Evolutionary conservation across 35 echinoderm and acorn worm species (phyloP).

Genomic region (Diadema setosum): DNA sequence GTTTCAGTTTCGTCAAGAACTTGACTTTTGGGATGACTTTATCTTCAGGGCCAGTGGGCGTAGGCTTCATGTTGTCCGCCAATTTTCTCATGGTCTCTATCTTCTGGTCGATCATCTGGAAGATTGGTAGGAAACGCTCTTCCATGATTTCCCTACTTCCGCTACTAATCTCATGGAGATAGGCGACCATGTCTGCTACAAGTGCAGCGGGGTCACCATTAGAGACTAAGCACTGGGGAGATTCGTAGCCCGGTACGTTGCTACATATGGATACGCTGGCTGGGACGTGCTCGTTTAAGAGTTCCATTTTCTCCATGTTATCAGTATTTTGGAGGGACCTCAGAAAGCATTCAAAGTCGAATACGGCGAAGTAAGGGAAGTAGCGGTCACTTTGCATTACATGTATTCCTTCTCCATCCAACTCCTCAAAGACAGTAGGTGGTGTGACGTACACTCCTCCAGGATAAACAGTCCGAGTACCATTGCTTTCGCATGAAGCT

Average conservation of each 20-base stretch:
- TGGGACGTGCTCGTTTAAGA: background rate
- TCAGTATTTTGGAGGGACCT: background rate
- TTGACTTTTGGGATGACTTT: background rate
- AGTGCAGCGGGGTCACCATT: too few relatives aligned
- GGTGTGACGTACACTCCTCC: too few relatives aligned
- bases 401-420: slow-evolving; percentile 13
- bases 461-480: background rate
- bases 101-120: background rate
- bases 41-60: too few relatives aligned
- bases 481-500: background rate
- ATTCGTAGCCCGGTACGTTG: slow-evolving; percentile 16
- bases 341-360: slow-evolving; percentile 34
- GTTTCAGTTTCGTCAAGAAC: background rate
- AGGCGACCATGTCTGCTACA: too few relatives aligned
- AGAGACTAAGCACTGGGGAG: slow-evolving; percentile 10
- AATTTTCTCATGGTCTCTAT: background rate
- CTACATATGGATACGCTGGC: too few relatives aligned
- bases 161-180: too few relatives aligned
- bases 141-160: background rate
- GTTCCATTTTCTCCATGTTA: background rate
- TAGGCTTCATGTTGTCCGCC: too few relatives aligned
- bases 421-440: slow-evolving; percentile 17
- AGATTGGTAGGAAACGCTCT: background rate
- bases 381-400: background rate
- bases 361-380: background rate